These are phyloP conservation scores for Teleogryllus occipitalis DNA, from an alignment of 1,140 invertebrate genomes.

Conservation along the genomic window DNA sequence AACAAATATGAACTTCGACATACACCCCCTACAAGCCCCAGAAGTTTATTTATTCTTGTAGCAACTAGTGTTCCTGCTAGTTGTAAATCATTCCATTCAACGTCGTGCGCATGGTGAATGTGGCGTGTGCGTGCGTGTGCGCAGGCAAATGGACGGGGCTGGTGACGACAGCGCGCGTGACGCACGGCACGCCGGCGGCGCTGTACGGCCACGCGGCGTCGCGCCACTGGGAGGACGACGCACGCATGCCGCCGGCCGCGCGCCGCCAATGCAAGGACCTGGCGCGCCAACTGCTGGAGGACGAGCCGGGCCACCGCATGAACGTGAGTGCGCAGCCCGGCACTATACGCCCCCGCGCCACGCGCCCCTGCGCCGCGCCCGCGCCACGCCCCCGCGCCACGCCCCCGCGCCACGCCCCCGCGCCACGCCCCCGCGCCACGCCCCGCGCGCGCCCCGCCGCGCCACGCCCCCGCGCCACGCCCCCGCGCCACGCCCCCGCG, in stretches of 20 bases:
- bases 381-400: too few relatives aligned
- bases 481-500: too few relatives aligned
- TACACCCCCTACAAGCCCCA: too few relatives aligned
- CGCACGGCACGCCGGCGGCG: slow-evolving; percentile 48
- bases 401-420: too few relatives aligned
- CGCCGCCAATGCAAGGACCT: slow-evolving; percentile 35
- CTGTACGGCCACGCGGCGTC: slow-evolving; percentile 28
- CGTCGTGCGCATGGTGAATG: neutral
- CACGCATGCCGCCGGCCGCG: slow-evolving; percentile 25
- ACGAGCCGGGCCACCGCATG: slow-evolving; percentile 37
- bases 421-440: too few relatives aligned
- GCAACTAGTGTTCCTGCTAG: neutral
- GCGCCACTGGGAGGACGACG: slow-evolving; percentile 39
- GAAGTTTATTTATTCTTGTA: too few relatives aligned
- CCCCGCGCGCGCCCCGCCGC: too few relatives aligned
- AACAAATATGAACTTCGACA: too few relatives aligned
- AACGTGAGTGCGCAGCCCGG: slow-evolving; percentile 31
- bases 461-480: too few relatives aligned
- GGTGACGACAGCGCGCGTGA: slow-evolving; percentile 46
- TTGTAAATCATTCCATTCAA: neutral
- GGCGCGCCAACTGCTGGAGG: slow-evolving; percentile 37
- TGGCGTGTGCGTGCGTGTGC: too few relatives aligned
- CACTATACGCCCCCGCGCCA: too few relatives aligned
- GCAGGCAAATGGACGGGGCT: slow-evolving; percentile 42
- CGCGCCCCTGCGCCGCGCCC: too few relatives aligned